These are phyloP conservation scores for Plebejus anna DNA, from an alignment of 2,888 invertebrate genomes.

Conservation along the genomic window DNA sequence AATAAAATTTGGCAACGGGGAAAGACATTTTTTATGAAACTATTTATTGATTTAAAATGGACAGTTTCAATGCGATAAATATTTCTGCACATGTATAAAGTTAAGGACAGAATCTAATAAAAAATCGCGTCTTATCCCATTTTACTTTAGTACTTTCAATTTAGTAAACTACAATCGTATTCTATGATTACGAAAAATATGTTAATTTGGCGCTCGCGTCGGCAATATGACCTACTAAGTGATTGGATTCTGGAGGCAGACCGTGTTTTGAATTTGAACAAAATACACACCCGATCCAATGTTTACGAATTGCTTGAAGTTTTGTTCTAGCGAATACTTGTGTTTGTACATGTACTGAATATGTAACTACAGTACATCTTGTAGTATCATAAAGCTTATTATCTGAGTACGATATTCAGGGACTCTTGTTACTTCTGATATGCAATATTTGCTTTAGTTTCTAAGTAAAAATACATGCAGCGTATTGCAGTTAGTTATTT, in stretches of 20 bases:
- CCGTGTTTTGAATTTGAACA: constrained; percentile 72
- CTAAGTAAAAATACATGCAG: no score
- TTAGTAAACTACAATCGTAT: constrained; percentile 55
- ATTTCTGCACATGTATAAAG: no score
- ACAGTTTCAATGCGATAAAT: neutral
- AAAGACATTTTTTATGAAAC: no score
- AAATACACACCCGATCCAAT: constrained; percentile 55
- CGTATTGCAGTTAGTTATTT: no score
- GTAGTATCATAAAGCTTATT: neutral
- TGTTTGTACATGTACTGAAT: constrained; percentile 10
- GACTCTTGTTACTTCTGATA: no score
- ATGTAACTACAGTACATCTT: constrained; percentile 4
- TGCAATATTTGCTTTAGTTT: no score
- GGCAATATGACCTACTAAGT: constrained; percentile 76
- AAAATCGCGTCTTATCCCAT: no score
- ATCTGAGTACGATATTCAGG: no score
- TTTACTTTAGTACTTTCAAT: constrained; percentile 38
- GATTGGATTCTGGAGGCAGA: constrained; percentile 70
- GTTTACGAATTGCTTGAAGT: constrained; percentile 66
- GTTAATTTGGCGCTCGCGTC: constrained; percentile 69
- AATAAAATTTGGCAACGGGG: no score
- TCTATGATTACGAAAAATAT: constrained; percentile 76
- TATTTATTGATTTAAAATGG: neutral
- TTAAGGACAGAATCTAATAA: no score
- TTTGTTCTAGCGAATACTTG: constrained; percentile 26